Evolutionary conservation across 2,113 vertebrate species (phyloP).

Genomic region (Xenopus laevis): DNA sequence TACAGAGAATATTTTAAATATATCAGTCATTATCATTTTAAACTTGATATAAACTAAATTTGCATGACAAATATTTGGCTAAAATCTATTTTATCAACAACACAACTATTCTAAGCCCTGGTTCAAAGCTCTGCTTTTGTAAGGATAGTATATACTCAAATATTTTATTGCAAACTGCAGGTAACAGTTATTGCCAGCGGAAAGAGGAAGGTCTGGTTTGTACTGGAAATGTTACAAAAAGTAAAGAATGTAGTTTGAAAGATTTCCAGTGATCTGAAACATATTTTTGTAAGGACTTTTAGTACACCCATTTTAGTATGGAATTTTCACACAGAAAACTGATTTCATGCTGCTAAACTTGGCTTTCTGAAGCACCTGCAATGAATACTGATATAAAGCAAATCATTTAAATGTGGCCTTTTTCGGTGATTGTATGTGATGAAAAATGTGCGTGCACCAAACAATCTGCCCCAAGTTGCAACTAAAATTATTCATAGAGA

Average conservation of each 20-base stretch:
- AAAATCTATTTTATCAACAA: too few species aligned
- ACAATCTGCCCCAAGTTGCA: slow-evolving; percentile 20
- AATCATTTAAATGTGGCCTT: slow-evolving; percentile 18
- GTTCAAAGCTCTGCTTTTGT: too few species aligned
- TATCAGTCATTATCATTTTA: too few species aligned
- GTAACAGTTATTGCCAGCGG: slow-evolving; percentile 5
- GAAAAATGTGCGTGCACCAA: slow-evolving; percentile 11
- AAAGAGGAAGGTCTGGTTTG: slow-evolving; percentile 18
- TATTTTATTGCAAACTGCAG: background rate
- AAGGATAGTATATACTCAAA: too few species aligned
- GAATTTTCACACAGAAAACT: slow-evolving; percentile 13
- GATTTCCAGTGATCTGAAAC: slow-evolving; percentile 10
- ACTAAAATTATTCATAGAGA: slow-evolving; percentile 28
- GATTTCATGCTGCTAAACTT: slow-evolving; percentile 26
- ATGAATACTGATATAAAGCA: slow-evolving; percentile 29
- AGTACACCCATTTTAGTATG: slow-evolving; percentile 1
- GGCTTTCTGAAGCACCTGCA: slow-evolving; percentile 15
- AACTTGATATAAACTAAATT: too few species aligned
- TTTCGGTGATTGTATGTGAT: background rate
- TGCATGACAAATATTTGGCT: too few species aligned
- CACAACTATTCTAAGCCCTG: too few species aligned
- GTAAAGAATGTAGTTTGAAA: slow-evolving; percentile 19
- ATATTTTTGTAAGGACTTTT: slow-evolving; percentile 8
- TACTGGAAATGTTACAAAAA: slow-evolving; percentile 19
- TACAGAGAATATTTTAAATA: too few species aligned